Evolutionary conservation across 2,113 vertebrate genomes (phyloP).

Genomic region (Conger conger): DNA sequence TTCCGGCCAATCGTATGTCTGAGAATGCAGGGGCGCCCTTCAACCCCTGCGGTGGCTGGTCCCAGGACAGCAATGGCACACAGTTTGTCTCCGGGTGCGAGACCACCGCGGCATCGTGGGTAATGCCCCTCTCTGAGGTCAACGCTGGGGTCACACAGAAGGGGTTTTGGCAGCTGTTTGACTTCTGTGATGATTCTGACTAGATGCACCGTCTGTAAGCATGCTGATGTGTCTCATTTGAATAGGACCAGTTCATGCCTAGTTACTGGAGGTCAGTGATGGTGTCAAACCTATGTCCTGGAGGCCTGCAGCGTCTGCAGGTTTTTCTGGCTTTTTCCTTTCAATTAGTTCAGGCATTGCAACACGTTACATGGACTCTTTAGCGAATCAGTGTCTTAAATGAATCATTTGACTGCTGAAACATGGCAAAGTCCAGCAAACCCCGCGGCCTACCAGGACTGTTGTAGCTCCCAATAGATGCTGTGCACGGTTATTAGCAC

Average conservation of each 20-base stretch:
- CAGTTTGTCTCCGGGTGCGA: slow-evolving; percentile 29
- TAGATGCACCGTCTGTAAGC: slow-evolving; percentile 19
- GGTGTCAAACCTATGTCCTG: too few relatives aligned
- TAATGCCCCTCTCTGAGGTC: slow-evolving; percentile 34
- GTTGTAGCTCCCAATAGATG: not conserved
- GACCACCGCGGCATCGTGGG: slow-evolving; percentile 33
- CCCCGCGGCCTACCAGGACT: too few relatives aligned
- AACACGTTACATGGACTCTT: too few relatives aligned
- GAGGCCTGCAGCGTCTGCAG: too few relatives aligned
- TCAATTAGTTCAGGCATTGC: too few relatives aligned
- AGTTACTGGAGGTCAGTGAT: not conserved
- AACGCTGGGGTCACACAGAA: slow-evolving; percentile 18
- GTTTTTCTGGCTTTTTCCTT: too few relatives aligned
- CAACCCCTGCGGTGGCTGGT: slow-evolving; percentile 56
- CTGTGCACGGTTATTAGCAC: not conserved
- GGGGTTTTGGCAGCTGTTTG: slow-evolving; percentile 66
- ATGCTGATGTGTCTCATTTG: not conserved
- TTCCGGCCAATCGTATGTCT: not conserved
- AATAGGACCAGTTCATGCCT: not conserved
- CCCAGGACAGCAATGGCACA: slow-evolving; percentile 57
- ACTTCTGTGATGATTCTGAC: slow-evolving; percentile 50
- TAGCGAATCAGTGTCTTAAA: too few relatives aligned
- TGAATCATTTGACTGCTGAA: too few relatives aligned
- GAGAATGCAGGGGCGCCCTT: slow-evolving; percentile 37
- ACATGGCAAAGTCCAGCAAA: too few relatives aligned